These are phyloP conservation scores for Microctenopoma lineatum DNA, from an alignment of 2,797 vertebrate species.

Conservation along the genomic window DNA sequence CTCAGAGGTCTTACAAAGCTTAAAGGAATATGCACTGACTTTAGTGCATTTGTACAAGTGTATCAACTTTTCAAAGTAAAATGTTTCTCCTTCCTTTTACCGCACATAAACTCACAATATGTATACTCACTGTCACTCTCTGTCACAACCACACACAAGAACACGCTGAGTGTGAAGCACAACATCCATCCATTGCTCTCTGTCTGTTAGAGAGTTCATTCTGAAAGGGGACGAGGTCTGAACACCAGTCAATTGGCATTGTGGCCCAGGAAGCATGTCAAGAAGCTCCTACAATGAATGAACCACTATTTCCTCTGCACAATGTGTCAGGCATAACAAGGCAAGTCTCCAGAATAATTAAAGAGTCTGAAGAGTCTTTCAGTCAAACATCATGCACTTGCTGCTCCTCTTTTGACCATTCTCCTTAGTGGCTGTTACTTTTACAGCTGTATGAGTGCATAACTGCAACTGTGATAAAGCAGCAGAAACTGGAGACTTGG, in stretches of 20 bases:
- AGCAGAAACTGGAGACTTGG: conserved; percentile 43
- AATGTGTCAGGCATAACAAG: conserved; percentile 65
- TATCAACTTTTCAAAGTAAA: conserved; percentile 33
- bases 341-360: conserved; percentile 41
- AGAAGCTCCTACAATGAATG: conserved; percentile 17
- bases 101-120: conserved; percentile 54
- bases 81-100: conserved; percentile 14
- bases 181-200: conserved; percentile 50
- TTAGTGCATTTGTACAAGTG: conserved; percentile 35
- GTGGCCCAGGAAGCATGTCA: conserved; percentile 29
- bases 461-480: conserved; percentile 44
- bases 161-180: conserved; percentile 65
- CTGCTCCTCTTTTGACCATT: conserved; percentile 27
- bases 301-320: conserved; percentile 21
- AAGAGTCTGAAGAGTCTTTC: conserved; percentile 35
- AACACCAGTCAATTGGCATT: conserved; percentile 37
- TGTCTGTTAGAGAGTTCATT: conserved; percentile 38
- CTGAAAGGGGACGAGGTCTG: conserved; percentile 44
- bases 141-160: conserved; percentile 60
- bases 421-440: conserved; percentile 42
- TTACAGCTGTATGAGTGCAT: conserved; percentile 37
- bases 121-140: conserved; percentile 51
- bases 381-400: conserved; percentile 32
- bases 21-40: conserved; percentile 39
- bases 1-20: conserved; percentile 44